These are phyloP conservation scores for cattle (Bos taurus) DNA, from an alignment of 2,113 vertebrate genomes.

Conservation along the genomic window DNA sequence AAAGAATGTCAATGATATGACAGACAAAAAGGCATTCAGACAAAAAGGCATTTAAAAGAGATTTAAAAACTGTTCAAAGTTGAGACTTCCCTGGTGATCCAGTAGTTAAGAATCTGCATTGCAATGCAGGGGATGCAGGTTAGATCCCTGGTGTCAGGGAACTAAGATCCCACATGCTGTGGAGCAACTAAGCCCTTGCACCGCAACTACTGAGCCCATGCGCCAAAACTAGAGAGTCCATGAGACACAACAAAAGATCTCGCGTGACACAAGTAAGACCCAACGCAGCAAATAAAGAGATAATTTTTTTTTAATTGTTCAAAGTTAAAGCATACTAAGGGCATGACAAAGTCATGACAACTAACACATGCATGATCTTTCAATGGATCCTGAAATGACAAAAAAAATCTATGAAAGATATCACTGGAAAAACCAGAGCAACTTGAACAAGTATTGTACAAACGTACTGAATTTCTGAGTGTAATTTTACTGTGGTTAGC, in stretches of 20 bases:
- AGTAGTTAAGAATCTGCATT: not conserved
- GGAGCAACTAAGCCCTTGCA: not conserved
- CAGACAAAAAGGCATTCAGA: not conserved
- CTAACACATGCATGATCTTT: not conserved
- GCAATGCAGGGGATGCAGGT: not conserved
- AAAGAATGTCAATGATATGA: not conserved
- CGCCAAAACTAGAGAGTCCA: not conserved
- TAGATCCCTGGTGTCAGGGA: not conserved
- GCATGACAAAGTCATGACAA: not conserved
- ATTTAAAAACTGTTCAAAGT: not conserved
- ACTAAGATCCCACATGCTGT: not conserved
- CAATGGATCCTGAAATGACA: not conserved
- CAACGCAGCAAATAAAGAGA: not conserved
- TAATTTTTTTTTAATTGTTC: not conserved
- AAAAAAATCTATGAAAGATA: not conserved
- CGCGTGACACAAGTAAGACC: not conserved
- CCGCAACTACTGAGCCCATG: not conserved
- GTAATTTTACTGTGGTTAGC: not conserved
- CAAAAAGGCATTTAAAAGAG: not conserved
- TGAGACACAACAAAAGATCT: not conserved
- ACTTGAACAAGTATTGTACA: not conserved
- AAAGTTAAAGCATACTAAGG: not conserved
- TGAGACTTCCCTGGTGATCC: not conserved
- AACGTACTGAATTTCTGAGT: not conserved
- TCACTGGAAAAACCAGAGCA: not conserved